These are phyloP conservation scores for Eulithis testata DNA, from an alignment of 2,888 invertebrate species.

Conservation along the genomic window DNA sequence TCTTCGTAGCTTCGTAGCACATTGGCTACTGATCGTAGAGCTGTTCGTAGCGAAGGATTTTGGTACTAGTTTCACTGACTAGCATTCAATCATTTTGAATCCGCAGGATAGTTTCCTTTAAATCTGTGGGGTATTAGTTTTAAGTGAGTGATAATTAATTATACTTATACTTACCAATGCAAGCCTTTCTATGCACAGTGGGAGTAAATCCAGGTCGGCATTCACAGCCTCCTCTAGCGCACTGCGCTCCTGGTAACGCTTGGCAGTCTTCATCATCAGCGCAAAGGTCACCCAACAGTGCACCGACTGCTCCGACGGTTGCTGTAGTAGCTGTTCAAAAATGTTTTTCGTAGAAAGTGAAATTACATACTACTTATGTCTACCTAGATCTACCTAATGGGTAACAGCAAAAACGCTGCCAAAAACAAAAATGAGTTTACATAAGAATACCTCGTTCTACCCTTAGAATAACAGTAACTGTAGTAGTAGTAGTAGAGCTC, in stretches of 20 bases:
- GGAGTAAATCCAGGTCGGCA: conserved; percentile 86
- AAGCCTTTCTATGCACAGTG: conserved; percentile 75
- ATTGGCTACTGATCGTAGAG: conserved; percentile 24
- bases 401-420: no score
- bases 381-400: no score
- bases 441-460: no score
- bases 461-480: no score
- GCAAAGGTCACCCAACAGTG: conserved; percentile 92
- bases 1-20: conserved; percentile 29
- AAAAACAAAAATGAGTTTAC: no score
- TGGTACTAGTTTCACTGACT: neutral
- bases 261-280: conserved; percentile 83
- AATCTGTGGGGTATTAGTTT: no score
- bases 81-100: no score
- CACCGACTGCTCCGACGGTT: conserved; percentile 79
- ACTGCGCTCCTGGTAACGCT: conserved; percentile 88
- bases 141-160: no score
- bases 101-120: no score
- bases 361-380: no score
- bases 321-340: conserved; percentile 75
- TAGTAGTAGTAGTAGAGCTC: no score
- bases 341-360: neutral
- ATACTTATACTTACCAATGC: conserved; percentile 66
- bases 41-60: conserved; percentile 7
- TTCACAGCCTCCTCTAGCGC: conserved; percentile 89